Percentiles rank a stretch among this genome's conserved stretches.
Conservation (phyloP, 2,888 invertebrate species). For the Gymnosoma rotundatum region DNA sequence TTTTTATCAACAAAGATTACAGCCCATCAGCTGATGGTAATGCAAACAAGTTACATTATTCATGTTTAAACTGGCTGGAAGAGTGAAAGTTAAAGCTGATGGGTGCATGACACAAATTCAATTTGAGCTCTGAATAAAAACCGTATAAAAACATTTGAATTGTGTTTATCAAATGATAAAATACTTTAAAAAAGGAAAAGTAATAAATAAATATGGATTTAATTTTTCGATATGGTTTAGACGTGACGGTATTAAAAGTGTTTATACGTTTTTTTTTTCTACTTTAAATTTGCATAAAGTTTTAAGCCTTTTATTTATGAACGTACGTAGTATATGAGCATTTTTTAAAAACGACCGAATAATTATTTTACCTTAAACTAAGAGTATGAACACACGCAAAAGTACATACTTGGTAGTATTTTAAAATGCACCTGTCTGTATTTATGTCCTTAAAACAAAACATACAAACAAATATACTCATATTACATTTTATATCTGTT, state of each 20-base stretch:
- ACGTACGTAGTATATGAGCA: too few species aligned
- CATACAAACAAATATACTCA: neutral
- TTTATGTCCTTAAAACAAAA: neutral
- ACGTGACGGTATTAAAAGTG: neutral
- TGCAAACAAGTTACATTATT: slow-evolving; percentile 38
- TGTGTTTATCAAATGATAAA: slow-evolving; percentile 27
- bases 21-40: slow-evolving; percentile 25
- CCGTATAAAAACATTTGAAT: neutral
- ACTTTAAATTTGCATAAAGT: neutral
- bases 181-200: neutral
- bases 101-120: slow-evolving; percentile 16
- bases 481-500: neutral
- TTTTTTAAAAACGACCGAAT: too few species aligned
- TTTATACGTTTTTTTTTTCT: neutral
- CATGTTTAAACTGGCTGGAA: slow-evolving; percentile 12
- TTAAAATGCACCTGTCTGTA: neutral
- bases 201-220: slow-evolving; percentile 26
- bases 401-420: neutral
- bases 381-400: neutral
- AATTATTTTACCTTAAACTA: neutral
- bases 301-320: neutral
- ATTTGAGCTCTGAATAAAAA: neutral
- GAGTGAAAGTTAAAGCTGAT: neutral
- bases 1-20: neutral
- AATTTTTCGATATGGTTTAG: neutral